phyloP scores from a whole-genome alignment of 2,797 vertebrate genomes.

The Cyclopterus lumpus region DNA sequence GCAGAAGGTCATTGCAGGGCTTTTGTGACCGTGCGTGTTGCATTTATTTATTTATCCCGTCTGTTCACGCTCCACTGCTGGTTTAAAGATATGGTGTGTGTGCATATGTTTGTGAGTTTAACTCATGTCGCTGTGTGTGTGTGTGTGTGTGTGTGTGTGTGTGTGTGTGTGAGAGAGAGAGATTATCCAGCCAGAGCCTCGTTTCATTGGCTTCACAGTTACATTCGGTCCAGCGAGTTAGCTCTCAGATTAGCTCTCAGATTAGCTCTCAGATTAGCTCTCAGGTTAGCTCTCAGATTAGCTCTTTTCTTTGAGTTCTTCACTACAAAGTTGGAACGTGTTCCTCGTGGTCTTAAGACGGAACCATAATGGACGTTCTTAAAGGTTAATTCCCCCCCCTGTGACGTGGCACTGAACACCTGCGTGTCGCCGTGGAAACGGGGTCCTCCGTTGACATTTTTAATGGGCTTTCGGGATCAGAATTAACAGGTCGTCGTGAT shows the following conservation, averaged over 20 bases:
- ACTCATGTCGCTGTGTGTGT: too few relatives aligned
- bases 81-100: not conserved
- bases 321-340: not conserved
- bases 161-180: constrained; percentile 24
- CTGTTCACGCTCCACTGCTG: constrained; percentile 21
- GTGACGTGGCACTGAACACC: constrained; percentile 54
- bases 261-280: constrained; percentile 36
- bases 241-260: constrained; percentile 38
- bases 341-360: too few relatives aligned
- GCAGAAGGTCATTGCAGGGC: constrained; percentile 51
- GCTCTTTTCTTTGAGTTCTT: too few relatives aligned
- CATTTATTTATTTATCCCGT: constrained; percentile 51
- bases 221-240: constrained; percentile 64
- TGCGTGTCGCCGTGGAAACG: constrained; percentile 36
- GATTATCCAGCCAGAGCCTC: constrained; percentile 54
- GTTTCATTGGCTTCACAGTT: constrained; percentile 79
- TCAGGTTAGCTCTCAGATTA: constrained; percentile 36
- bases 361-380: too few relatives aligned
- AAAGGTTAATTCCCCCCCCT: constrained; percentile 61
- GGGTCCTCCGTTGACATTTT: constrained; percentile 58
- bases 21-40: constrained; percentile 28
- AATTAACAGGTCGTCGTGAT: constrained; percentile 63
- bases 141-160: not conserved
- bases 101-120: not conserved
- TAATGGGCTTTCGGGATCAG: constrained; percentile 63